Conservation (phyloP, 2,797 vertebrate species). For the Stomatorhinus walkeri region DNA sequence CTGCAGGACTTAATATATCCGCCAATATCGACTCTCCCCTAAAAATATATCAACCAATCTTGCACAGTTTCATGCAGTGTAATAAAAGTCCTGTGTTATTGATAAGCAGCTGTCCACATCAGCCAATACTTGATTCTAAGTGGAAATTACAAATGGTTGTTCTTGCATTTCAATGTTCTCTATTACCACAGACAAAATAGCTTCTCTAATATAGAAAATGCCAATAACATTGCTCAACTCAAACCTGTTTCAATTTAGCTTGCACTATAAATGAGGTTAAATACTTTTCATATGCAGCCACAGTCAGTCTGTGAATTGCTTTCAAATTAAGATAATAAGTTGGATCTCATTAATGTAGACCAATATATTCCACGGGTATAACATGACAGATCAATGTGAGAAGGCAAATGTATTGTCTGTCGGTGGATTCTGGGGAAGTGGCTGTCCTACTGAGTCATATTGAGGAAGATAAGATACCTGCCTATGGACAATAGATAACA, state of each 20-base stretch:
- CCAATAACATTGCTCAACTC: constrained; percentile 27
- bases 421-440: background rate
- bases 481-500: background rate
- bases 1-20: constrained; percentile 61
- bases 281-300: background rate
- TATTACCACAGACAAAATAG: constrained; percentile 21
- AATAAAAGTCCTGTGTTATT: constrained; percentile 48
- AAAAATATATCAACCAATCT: constrained; percentile 59
- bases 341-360: constrained; percentile 11
- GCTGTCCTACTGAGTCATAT: background rate
- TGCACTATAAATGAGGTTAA: background rate
- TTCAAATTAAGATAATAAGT: constrained; percentile 20
- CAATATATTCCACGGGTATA: background rate
- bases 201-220: constrained; percentile 27
- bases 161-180: constrained; percentile 23
- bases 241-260: constrained; percentile 9
- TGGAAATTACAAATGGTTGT: constrained; percentile 25
- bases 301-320: background rate
- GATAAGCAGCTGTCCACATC: constrained; percentile 30
- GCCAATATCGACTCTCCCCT: constrained; percentile 50
- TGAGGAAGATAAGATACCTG: background rate
- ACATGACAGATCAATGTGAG: background rate
- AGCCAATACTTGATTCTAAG: constrained; percentile 13
- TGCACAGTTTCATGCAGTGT: constrained; percentile 54
- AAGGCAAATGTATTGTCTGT: background rate